Base-by-base conservation (phyloP, 2,888 invertebrate species). In the Hirtodrosophila alboralis region DNA sequence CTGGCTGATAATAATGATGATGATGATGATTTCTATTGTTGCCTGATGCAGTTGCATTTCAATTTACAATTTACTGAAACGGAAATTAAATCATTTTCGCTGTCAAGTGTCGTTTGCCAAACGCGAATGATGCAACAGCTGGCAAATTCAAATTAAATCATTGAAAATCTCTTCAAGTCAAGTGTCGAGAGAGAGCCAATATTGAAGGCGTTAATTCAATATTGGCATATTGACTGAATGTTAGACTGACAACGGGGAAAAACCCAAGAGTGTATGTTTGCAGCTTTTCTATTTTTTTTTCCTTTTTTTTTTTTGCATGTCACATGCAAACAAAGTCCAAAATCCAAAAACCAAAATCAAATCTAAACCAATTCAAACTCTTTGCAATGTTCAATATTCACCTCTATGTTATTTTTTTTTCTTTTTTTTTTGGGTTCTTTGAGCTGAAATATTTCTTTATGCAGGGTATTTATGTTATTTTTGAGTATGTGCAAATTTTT, bases 71-170 rank as follows among this genome's bases (percentile, higher is more conserved):
- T 23, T 23, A 8, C 23, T 23, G 23, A 45, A 72, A 54, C 73
- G 81, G 71, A 81, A 74, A 81, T 84, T 74, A 84, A 84, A 84
- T 78, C 68, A 81, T 84, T 81, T 84, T 67, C 79, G 64, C 70
- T 62, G 61, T 83, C 63, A 68, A 51, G 4, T 18, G 18, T 18
- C 18, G 18, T 2, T 5, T 18, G 18, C 18, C 36, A 66, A 66
- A 23, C 1, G 23, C 2, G 23, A 5, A 18, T 71, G 65, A 60
- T 64, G 71, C 68, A 81, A 77, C 77, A 69, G 76, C 76, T 77
- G 71, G 72, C 72, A 74, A 33, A n/a, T 40, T 57, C 37, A 69
- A 64, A 69, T 65, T 37, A 60, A 68, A 68, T 68, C 64, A 51
- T 33, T 62, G 37, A 51, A 65, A 56, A 64, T 60, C 59, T 64